Evolutionary conservation across 2,113 vertebrate genomes (phyloP).

Genomic region (Numida meleagris): DNA sequence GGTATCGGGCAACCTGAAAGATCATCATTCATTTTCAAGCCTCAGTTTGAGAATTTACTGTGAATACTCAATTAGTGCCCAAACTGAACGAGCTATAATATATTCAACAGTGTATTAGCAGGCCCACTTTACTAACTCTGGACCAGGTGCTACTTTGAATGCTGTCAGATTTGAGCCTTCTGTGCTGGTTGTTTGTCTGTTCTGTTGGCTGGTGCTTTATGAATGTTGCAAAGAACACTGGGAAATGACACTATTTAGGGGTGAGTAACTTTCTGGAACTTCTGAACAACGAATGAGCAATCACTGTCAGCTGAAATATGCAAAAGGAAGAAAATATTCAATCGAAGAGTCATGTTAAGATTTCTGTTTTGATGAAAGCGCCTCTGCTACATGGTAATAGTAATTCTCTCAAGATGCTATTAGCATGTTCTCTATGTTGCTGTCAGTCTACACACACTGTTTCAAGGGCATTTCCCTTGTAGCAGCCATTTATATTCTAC

Average conservation of each 20-base stretch:
- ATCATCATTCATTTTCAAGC: slow-evolving; percentile 27
- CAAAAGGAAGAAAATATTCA: neutral
- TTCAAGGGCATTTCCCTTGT: slow-evolving; percentile 30
- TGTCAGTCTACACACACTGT: neutral
- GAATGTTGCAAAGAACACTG: neutral
- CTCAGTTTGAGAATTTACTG: neutral
- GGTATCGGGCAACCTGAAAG: slow-evolving; percentile 8
- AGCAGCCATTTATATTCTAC: neutral
- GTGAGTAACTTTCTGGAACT: slow-evolving; percentile 4
- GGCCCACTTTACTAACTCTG: neutral
- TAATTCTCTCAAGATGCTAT: slow-evolving; percentile 15
- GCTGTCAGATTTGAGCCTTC: neutral
- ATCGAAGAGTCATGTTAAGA: neutral
- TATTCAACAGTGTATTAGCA: neutral
- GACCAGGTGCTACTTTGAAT: neutral
- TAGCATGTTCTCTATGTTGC: neutral
- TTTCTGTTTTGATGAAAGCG: neutral
- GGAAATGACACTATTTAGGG: neutral
- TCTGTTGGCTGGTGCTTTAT: neutral
- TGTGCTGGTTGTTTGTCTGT: neutral
- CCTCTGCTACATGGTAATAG: neutral
- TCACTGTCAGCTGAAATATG: neutral
- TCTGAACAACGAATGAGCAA: neutral
- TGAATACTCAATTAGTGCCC: neutral
- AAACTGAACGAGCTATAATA: neutral